Percentiles rank a stretch among this genome's conserved stretches.
These are phyloP conservation scores for Bhutanitis thaidina DNA, from an alignment of 2,888 invertebrate genomes.

Conservation along the genomic window DNA sequence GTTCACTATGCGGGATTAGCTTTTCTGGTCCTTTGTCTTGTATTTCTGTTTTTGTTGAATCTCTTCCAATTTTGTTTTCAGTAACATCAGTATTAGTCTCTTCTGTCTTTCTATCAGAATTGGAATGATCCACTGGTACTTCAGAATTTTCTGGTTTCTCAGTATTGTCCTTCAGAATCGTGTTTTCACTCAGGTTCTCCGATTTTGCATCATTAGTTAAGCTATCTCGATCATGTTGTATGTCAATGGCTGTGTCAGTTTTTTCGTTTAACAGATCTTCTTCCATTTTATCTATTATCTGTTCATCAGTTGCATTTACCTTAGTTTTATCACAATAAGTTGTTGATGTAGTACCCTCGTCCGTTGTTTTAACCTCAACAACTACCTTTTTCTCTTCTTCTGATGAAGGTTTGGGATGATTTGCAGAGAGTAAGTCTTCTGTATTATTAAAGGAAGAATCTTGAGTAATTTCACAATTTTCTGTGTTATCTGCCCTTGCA, in stretches of 20 bases:
- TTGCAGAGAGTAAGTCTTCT: background rate
- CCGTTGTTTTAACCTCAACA: slow-evolving; percentile 8
- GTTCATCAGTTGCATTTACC: slow-evolving; percentile 20
- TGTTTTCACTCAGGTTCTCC: background rate
- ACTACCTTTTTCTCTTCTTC: background rate
- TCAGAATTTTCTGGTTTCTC: background rate
- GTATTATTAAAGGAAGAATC: background rate
- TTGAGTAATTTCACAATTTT: background rate
- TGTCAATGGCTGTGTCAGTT: slow-evolving; percentile 3
- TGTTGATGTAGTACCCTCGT: slow-evolving; percentile 1
- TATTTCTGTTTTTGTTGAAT: background rate
- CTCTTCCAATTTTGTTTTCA: background rate
- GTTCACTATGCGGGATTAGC: slow-evolving; percentile 12
- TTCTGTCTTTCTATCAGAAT: background rate
- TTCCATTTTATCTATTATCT: slow-evolving; percentile 22
- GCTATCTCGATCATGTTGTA: background rate
- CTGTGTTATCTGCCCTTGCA: background rate
- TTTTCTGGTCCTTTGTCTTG: background rate
- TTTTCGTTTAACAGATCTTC: slow-evolving; percentile 26
- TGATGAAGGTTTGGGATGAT: background rate
- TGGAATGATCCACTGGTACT: background rate
- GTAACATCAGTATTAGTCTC: background rate
- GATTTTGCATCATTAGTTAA: background rate
- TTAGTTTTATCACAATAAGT: slow-evolving; percentile 29
- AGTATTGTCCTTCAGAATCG: background rate